phyloP scores from a whole-genome alignment of 2,888 invertebrate genomes.

The Siphlonurus alternatus region DNA sequence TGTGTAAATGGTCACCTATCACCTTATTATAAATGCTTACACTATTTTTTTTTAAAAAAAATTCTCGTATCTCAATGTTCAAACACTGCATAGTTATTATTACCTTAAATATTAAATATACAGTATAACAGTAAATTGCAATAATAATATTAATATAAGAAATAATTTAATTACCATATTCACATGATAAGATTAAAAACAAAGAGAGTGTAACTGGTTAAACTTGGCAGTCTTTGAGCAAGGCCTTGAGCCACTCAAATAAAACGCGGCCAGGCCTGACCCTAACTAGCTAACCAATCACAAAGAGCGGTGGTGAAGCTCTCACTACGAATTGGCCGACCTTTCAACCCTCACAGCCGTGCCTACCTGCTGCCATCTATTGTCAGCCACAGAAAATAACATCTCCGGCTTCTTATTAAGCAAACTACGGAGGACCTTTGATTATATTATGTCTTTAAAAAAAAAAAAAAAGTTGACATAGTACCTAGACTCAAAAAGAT shows the following conservation, averaged over 20 bases:
- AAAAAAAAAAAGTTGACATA: background rate
- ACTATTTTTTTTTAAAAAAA: background rate
- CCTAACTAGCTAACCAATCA: background rate
- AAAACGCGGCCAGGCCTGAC: too few species aligned
- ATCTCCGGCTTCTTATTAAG: too few species aligned
- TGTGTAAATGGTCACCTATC: background rate
- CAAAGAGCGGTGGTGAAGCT: background rate
- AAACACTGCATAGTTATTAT: background rate
- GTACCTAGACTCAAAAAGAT: background rate
- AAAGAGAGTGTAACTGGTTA: too few species aligned
- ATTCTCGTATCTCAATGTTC: background rate
- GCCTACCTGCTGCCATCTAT: background rate
- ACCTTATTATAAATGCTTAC: background rate
- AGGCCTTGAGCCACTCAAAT: too few species aligned
- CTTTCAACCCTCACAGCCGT: background rate
- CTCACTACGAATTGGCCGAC: background rate
- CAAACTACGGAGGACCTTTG: background rate
- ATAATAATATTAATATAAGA: background rate
- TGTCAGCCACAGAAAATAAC: background rate
- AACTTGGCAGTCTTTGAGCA: background rate
- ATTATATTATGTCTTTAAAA: background rate
- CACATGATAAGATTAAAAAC: background rate
- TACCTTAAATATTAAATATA: background rate
- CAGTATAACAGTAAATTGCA: background rate
- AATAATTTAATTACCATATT: background rate